phyloP scores from a whole-genome alignment of 2,888 invertebrate species.

The Erebia palarica region DNA sequence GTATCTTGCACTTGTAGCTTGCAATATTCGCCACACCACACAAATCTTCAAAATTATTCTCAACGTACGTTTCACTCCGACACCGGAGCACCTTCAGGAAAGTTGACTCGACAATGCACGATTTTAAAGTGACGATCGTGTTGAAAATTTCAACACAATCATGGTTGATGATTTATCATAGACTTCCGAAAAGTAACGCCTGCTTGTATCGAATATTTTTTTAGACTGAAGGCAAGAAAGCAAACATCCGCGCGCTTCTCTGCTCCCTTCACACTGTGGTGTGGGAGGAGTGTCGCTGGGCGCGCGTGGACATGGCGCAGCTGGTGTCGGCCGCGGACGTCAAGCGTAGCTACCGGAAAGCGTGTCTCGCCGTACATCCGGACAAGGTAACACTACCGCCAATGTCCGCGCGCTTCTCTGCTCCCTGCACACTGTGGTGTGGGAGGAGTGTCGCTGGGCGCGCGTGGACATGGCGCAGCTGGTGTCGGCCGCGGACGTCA shows the following conservation, averaged over 20 bases:
- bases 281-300: constrained; percentile 97
- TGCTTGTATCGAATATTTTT: background rate
- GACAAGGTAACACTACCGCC: constrained; percentile 97
- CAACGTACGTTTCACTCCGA: too few species aligned
- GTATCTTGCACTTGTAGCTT: too few species aligned
- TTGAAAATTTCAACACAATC: too few species aligned
- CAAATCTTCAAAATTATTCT: too few species aligned
- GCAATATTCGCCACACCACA: too few species aligned
- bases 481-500: constrained; percentile 95
- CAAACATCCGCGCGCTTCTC: constrained; percentile 86
- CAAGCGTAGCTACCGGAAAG: constrained; percentile 96
- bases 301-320: constrained; percentile 96
- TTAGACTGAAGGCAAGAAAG: constrained; percentile 97
- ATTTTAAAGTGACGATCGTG: too few species aligned
- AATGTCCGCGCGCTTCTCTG: constrained; percentile 89
- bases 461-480: constrained; percentile 97
- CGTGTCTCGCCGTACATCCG: constrained; percentile 98
- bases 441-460: constrained; percentile 96
- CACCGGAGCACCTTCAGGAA: too few species aligned
- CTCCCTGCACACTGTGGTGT: constrained; percentile 95
- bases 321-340: constrained; percentile 96
- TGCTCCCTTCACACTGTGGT: constrained; percentile 96
- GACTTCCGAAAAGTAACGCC: too few species aligned
- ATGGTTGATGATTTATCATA: too few species aligned
- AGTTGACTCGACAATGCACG: too few species aligned